phyloP scores from a whole-genome alignment of 2,888 invertebrate species.

The Smittia sp. region DNA sequence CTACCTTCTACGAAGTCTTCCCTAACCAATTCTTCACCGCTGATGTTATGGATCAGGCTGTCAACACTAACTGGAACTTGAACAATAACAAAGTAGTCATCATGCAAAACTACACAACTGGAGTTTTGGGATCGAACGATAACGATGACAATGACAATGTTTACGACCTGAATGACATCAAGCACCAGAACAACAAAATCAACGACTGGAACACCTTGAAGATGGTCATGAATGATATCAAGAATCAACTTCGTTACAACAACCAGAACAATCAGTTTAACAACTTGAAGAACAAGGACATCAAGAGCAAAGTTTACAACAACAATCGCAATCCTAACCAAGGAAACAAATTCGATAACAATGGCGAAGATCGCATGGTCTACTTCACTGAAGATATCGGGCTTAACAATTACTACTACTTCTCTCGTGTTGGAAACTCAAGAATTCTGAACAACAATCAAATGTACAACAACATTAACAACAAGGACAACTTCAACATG shows the following conservation, averaged over 20 bases:
- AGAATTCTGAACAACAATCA: constrained; percentile 23
- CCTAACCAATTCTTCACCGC: constrained; percentile 65
- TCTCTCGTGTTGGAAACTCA: background rate
- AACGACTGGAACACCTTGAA: constrained; percentile 24
- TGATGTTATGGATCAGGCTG: constrained; percentile 62
- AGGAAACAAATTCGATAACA: constrained; percentile 57
- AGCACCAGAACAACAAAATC: background rate
- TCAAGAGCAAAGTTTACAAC: background rate
- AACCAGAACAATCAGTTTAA: background rate
- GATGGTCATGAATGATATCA: constrained; percentile 11
- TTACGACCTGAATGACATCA: background rate
- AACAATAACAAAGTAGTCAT: constrained; percentile 55
- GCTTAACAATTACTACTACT: constrained; percentile 64
- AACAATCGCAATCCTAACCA: constrained; percentile 53
- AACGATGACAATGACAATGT: background rate
- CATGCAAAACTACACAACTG: constrained; percentile 67
- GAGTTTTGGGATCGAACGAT: constrained; percentile 54
- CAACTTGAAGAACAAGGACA: background rate
- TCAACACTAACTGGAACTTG: constrained; percentile 55
- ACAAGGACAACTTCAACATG: background rate
- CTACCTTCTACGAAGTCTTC: constrained; percentile 61
- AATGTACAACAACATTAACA: constrained; percentile 21
- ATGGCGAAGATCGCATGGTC: constrained; percentile 45
- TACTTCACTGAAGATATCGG: constrained; percentile 75
- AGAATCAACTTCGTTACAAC: background rate